Percentiles rank a stretch among this genome's conserved stretches.
Conservation (phyloP, 2,113 vertebrate species). For the cat (Felis catus) region F.catus_Fca126_mat1.0 CM031424.1:4071501-4072000, state of each 20-base stretch:
- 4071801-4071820: accelerated
- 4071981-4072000: slow-evolving; percentile 85
- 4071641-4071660: neutral
- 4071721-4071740: neutral
- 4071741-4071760: neutral
- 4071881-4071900: neutral
- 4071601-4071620: accelerated
- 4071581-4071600: accelerated
- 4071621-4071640: accelerated
- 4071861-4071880: accelerated
- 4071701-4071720: accelerated
- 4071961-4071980: slow-evolving; percentile 69
- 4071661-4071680: accelerated
- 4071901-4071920: slow-evolving; percentile 45
- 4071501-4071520: accelerated
- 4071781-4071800: accelerated
- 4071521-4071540: accelerated
- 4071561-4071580: accelerated
- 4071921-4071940: slow-evolving; percentile 36
- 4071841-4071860: neutral
- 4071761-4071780: neutral
- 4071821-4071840: neutral
- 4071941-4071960: slow-evolving; percentile 31
- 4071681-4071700: accelerated
- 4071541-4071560: neutral